Base-by-base conservation (phyloP, 1,140 invertebrate species). In the Pogonus chalceus region DNA sequence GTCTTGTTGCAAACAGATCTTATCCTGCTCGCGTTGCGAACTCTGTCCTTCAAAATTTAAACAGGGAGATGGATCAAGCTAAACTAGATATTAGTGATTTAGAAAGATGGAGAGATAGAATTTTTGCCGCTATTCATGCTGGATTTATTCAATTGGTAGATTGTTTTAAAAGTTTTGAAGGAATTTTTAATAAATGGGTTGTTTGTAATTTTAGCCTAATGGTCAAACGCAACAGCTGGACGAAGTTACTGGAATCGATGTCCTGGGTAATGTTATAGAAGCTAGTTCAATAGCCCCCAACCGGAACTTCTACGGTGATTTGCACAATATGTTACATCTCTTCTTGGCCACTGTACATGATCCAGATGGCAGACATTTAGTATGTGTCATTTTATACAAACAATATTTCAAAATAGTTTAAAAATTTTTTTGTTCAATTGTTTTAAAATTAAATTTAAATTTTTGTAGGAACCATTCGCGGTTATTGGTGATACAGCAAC, bases 401-500 rank as follows among this genome's bases (percentile, higher is more conserved):
- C 9, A 9, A 43, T 43, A 43, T 43, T 9, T 10, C 7, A 12
- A 9, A 43, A 4, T 31, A 14, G 26, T 31, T n/a, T n/a, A n/a
- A n/a, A n/a, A n/a, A n/a, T n/a, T n/a, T n/a, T n/a, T n/a, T n/a
- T n/a, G n/a, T n/a, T n/a, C n/a, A n/a, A n/a, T n/a, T n/a, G n/a
- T n/a, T n/a, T n/a, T n/a, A n/a, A n/a, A n/a, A n/a, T n/a, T n/a
- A n/a, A 43, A 12, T 43, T 43, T 43, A 43, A 12, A 12, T 43
- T 43, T 58, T 78, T 80, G 62, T 69, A 84, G 72, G 81, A 83
- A 68, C 72, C 72, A 1, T 81, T 81, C 52, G 71, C 77, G 10
- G 75, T 83, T 0, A 85, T 81, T 75, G 78, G 73, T 2, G 79
- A 81, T 58, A 65, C 74, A 0, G 72, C 78, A 0, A 80, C 77